A percentile compares a stretch with the other conserved stretches of the same genome.
phyloP scores from a whole-genome alignment of 2,113 vertebrate species.

The Phyllostomus hastatus region DNA sequence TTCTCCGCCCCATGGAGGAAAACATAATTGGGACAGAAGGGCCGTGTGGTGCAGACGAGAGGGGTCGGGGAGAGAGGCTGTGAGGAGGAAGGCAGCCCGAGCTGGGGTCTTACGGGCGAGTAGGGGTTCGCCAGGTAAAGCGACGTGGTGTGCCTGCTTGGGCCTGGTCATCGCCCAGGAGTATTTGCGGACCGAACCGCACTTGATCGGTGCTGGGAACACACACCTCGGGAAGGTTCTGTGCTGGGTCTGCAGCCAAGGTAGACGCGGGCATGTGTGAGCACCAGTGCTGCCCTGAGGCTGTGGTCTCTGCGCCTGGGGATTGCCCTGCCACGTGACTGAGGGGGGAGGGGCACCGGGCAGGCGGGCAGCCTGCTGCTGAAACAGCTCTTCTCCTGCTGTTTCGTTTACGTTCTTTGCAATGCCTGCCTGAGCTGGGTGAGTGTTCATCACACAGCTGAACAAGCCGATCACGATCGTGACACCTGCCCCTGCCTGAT shows the following conservation, averaged over 20 bases:
- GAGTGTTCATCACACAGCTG: background rate
- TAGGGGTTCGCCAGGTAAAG: background rate
- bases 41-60: background rate
- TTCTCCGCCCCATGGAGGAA: background rate
- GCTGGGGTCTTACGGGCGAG: background rate
- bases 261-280: background rate
- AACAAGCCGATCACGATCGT: background rate
- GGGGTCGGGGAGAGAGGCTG: background rate
- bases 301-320: background rate
- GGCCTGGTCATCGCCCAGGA: background rate
- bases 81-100: background rate
- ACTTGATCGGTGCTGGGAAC: background rate
- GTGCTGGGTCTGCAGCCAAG: background rate
- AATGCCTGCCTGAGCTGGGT: too few species aligned
- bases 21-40: background rate
- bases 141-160: background rate
- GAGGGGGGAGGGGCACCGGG: accelerated
- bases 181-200: background rate
- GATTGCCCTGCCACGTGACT: background rate
- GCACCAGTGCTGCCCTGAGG: background rate
- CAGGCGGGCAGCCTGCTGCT: background rate
- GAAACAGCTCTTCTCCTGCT: background rate
- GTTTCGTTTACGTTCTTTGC: background rate
- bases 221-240: background rate
- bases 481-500: background rate